Base-by-base conservation (phyloP, 2,797 vertebrate species). In the Sebastes steindachneri region DNA sequence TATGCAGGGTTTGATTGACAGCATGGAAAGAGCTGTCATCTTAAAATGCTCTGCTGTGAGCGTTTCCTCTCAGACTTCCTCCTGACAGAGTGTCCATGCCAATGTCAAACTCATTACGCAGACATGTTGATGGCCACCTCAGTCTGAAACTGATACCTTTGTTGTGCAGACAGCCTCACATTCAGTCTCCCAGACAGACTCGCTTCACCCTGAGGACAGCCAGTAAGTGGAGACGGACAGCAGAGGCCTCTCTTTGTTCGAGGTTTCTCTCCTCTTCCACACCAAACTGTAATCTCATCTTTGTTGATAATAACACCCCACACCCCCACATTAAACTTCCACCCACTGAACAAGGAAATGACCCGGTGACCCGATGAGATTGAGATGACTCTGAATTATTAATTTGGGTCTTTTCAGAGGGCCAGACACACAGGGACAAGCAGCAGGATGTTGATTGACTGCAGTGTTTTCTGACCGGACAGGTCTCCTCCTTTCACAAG, bases 241-340 rank as follows among this genome's bases (percentile, higher is more conserved):
- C 23, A 55, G 29, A 67, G 57, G 51, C 70, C 79, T 78, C n/a
- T 77, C 88, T 87, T 90, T 93, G 86, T 88, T 55, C 62, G 55
- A 59, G 80, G 68, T 64, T 82, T 88, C 79, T 62, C 88, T 86
- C 78, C 66, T 78, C 80, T 89, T 90, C 94, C 86, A 87, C 77
- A 71, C 77, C 70, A 79, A 80, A 77, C 89, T 86, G 90, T 90
- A 93, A 93, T 92, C 89, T 94, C 86, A 92, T 93, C 89, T 89
- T 31, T 87, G 79, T 75, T 73, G 89, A 89, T 89, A 92, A 91
- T 88, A 86, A 48, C 63, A 79, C 35, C 65, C 33, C 45, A 15
- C 55, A 35, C 54, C 62, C 51, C 21, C 28, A 41, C 48, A 70
- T 66, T 29, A 58, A 71, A 69, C 55, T n/a, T 64, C 55, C 65